phyloP scores from a whole-genome alignment of 2,113 vertebrate genomes.

The Climacteris rufus region DNA sequence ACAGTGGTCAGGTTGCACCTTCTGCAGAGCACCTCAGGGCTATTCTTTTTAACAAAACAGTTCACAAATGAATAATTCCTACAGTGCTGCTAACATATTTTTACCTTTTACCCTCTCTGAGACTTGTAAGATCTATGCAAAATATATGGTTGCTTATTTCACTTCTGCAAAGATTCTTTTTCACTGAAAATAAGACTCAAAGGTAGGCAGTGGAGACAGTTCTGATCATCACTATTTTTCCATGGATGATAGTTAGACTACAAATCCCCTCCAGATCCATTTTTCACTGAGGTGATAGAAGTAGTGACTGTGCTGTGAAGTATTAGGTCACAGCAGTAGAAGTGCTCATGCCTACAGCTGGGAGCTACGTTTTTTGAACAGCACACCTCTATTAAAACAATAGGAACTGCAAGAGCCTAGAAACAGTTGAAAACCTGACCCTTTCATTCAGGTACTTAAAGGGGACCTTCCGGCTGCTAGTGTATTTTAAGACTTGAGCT shows the following conservation, averaged over 20 bases:
- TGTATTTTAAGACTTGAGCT: neutral
- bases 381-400: constrained; percentile 42
- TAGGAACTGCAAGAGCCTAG: neutral
- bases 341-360: neutral
- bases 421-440: constrained; percentile 23
- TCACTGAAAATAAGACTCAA: neutral
- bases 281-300: constrained; percentile 7
- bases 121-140: neutral
- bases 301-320: constrained; percentile 22
- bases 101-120: neutral
- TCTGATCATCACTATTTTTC: neutral
- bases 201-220: neutral
- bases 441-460: constrained; percentile 11
- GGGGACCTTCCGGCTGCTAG: neutral
- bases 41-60: neutral
- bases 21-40: neutral
- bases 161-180: neutral
- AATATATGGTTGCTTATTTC: neutral
- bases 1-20: neutral
- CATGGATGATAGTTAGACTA: neutral
- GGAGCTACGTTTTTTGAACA: constrained; percentile 32
- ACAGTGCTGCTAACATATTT: neutral
- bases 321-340: constrained; percentile 9
- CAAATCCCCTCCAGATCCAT: neutral
- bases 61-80: neutral